Evolutionary conservation across 2,113 vertebrate species (phyloP), one percentile per base, ranked within the genome.

Genomic region (Hiodon alosoides): DNA sequence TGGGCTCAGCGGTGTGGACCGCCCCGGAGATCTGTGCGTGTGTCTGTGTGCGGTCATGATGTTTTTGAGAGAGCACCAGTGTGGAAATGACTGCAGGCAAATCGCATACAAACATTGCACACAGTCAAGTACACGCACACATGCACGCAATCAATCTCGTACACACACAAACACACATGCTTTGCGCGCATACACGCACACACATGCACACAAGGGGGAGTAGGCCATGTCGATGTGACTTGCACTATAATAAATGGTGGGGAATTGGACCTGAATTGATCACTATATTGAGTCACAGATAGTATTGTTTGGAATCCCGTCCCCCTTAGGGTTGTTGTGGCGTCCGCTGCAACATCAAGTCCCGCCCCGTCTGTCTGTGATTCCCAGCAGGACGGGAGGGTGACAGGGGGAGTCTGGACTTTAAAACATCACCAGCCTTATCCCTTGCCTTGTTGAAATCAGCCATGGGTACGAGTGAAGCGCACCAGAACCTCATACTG

Each of bases 241-340:
- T 11, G 4, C 13, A 69, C 6, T 7, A 3, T 8, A 51, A 9
- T 69, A 51, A 69, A 54, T 54, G 52, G 14, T 50, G 67, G 53
- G 67, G 67, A 69, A 69, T 14, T 69, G 51, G 67, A 54, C 8
- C 67, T 54, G 50, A 69, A 69, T 13, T 53, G 14, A 69, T 52
- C 14, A 69, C 31, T 31, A 3, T 69, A 69, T 53, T 69, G 67
- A 69, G 52, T 69, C 53, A 52, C 67, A 53, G 31, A 31, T 31
- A 31, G 7, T 69, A 5, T 53, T 50, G 7, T 53, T 4, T 50
- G 52, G 50, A n/a, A 16, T 7, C 50, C 13, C n/a, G 6, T 3
- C 65, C 46, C 7, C 13, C 59, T 46, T 47, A 11, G 66, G 48
- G 66, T 46, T n/a, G 7, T 67, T 59, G 58, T 59, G 8, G 8